Conservation (phyloP, 2,797 vertebrate genomes). For the Tinamus major region DNA sequence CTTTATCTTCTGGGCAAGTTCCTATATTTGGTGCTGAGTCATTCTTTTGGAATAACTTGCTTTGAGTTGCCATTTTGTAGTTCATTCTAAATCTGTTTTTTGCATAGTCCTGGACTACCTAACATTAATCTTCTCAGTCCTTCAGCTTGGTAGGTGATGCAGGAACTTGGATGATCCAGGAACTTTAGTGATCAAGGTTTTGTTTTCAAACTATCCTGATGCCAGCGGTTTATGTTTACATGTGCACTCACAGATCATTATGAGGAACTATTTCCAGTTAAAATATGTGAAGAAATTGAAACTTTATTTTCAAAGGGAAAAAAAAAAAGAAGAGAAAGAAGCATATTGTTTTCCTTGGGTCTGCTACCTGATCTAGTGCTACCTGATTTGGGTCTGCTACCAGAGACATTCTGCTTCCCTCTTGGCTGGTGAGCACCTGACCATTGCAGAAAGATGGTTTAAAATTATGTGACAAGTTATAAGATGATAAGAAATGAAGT, state of each 20-base stretch:
- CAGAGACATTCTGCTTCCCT: neutral
- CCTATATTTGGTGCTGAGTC: neutral
- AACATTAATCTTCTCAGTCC: neutral
- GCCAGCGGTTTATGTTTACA: neutral
- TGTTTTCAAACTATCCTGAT: neutral
- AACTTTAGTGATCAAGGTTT: neutral
- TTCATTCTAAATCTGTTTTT: neutral
- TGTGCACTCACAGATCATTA: neutral
- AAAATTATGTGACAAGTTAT: neutral
- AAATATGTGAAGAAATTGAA: neutral
- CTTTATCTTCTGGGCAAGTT: neutral
- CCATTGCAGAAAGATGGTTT: neutral
- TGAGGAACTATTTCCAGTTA: neutral
- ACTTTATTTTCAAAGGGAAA: neutral
- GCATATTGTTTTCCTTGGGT: fast-evolving
- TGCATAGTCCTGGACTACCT: neutral
- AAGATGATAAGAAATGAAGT: neutral
- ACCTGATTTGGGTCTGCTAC: neutral
- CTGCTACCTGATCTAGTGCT: neutral
- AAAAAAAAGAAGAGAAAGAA: no score
- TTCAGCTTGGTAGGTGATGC: neutral
- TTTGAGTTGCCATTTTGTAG: neutral
- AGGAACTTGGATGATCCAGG: neutral
- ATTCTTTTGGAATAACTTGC: neutral
- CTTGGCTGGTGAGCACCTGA: neutral